These are phyloP conservation scores for Callipepla squamata DNA, from an alignment of 2,113 vertebrate species.

Conservation along the genomic window DNA sequence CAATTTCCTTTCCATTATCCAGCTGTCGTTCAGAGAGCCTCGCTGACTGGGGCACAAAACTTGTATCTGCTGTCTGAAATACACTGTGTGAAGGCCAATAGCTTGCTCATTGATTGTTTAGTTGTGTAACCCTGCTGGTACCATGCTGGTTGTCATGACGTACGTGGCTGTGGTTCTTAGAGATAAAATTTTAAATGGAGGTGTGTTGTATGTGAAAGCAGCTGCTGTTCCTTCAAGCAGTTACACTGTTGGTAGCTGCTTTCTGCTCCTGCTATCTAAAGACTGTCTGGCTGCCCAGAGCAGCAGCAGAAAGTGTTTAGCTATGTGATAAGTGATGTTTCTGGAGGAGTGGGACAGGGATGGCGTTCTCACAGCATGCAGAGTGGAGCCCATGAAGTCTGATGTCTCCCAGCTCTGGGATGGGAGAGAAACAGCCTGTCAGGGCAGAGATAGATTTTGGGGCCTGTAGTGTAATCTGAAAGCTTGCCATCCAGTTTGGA, in stretches of 20 bases:
- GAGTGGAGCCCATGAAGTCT: background rate
- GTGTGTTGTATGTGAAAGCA: background rate
- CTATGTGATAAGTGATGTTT: background rate
- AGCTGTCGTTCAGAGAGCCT: fast-evolving
- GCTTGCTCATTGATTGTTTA: background rate
- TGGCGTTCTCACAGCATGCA: background rate
- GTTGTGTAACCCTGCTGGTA: background rate
- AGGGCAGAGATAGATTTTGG: background rate
- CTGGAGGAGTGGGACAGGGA: background rate
- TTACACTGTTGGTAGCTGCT: background rate
- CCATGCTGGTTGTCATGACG: background rate
- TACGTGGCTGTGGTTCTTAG: background rate
- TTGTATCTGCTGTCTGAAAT: background rate
- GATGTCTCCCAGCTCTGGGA: background rate
- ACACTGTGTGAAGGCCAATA: background rate
- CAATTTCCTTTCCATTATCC: background rate
- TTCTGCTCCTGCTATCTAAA: background rate
- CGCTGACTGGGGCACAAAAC: background rate
- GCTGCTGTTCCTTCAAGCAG: background rate
- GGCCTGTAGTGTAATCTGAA: background rate
- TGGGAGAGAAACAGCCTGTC: background rate
- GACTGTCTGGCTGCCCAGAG: background rate
- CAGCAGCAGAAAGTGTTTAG: fast-evolving
- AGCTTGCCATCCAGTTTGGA: background rate
- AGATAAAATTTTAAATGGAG: background rate